These are phyloP conservation scores for Bovichtus diacanthus DNA, from an alignment of 2,797 vertebrate species.

Conservation along the genomic window DNA sequence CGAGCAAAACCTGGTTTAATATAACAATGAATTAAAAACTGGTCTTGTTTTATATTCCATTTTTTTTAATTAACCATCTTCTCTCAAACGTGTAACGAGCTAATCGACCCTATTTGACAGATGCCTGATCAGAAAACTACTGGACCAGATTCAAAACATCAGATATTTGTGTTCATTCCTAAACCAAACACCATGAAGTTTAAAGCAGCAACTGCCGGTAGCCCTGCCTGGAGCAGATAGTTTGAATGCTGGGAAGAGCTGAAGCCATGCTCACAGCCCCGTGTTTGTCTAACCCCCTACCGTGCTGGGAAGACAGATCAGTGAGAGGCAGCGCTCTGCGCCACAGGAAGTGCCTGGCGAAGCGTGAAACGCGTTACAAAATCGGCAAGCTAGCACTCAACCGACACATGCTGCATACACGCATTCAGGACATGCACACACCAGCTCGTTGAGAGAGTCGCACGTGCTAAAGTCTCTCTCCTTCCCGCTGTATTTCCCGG, in stretches of 20 bases:
- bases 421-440: constrained; percentile 34
- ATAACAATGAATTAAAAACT: no score
- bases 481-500: constrained; percentile 46
- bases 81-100: no score
- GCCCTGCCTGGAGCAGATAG: constrained; percentile 25
- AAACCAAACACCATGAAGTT: background rate
- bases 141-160: background rate
- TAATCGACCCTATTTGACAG: no score
- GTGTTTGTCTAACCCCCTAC: constrained; percentile 66
- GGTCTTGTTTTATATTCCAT: no score
- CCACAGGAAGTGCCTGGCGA: constrained; percentile 59
- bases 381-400: constrained; percentile 70
- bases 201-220: constrained; percentile 3
- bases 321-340: constrained; percentile 43
- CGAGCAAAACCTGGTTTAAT: no score
- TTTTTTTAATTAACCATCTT: no score
- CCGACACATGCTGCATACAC: constrained; percentile 52
- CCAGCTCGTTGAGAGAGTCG: constrained; percentile 13
- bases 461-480: constrained; percentile 28
- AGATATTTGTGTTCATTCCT: constrained; percentile 7
- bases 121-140: no score
- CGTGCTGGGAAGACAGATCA: constrained; percentile 57
- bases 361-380: constrained; percentile 68
- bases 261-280: constrained; percentile 21
- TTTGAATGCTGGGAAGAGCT: constrained; percentile 33